Percentiles rank a stretch among this genome's conserved stretches.
phyloP scores from a whole-genome alignment of 2,113 vertebrate species.

The Pungitius pungitius region DNA sequence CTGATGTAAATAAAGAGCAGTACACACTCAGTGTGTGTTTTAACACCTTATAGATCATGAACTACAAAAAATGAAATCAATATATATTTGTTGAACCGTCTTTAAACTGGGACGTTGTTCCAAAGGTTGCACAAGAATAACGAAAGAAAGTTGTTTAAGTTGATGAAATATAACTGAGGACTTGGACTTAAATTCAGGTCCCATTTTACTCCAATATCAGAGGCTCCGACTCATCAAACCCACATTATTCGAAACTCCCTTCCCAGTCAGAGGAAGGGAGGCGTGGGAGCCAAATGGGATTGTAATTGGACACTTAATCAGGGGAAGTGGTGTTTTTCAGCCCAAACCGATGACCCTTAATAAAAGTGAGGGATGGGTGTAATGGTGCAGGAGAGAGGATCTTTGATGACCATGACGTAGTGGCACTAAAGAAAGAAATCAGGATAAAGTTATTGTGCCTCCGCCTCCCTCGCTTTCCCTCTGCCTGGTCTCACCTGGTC shows the following conservation, averaged over 20 bases:
- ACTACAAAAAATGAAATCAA: not conserved
- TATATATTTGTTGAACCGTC: not conserved
- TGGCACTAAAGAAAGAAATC: not conserved
- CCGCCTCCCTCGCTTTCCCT: not conserved
- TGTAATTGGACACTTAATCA: constrained; percentile 74
- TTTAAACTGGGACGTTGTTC: not conserved
- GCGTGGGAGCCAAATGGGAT: constrained; percentile 39
- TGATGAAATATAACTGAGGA: not conserved
- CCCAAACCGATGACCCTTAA: constrained; percentile 55
- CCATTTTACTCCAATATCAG: not conserved
- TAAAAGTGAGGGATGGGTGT: constrained; percentile 28
- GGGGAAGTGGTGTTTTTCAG: constrained; percentile 59
- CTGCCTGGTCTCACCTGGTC: constrained; percentile 19
- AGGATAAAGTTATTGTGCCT: not conserved
- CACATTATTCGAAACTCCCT: constrained; percentile 25
- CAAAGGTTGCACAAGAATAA: not conserved
- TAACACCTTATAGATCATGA: not conserved
- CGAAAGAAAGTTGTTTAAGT: not conserved
- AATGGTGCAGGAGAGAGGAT: constrained; percentile 11
- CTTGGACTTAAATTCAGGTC: not conserved
- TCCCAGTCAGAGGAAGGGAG: constrained; percentile 38
- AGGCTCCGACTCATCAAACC: constrained; percentile 14
- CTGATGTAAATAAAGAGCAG: not conserved
- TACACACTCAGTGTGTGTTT: not conserved
- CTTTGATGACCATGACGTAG: not conserved